Evolutionary conservation across 2,797 vertebrate genomes (phyloP).

Genomic region (Rhinoraja longicauda): DNA sequence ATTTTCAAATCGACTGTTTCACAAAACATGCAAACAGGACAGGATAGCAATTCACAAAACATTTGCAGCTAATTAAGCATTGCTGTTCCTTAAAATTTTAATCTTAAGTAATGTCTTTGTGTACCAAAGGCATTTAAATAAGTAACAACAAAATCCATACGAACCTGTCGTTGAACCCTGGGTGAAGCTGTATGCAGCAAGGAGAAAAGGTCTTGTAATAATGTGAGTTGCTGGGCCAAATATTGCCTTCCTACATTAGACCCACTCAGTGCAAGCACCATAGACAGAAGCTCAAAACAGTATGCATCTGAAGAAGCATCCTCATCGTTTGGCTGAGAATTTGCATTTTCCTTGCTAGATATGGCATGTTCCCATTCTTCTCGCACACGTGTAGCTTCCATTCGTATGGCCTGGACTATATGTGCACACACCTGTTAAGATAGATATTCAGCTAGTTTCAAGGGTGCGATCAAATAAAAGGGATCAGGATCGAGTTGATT

Average conservation of each 20-base stretch:
- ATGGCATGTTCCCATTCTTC: conserved; percentile 99
- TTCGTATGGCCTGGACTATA: conserved; percentile 96
- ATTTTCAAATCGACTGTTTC: not conserved
- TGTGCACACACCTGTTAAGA: conserved; percentile 83
- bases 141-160: conserved; percentile 40
- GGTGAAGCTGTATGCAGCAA: conserved; percentile 94
- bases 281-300: conserved; percentile 95
- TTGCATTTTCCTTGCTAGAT: conserved; percentile 97
- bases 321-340: conserved; percentile 92
- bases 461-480: not conserved
- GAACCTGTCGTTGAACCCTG: conserved; percentile 93
- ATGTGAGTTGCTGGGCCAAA: conserved; percentile 89
- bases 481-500: not conserved
- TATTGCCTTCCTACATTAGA: conserved; percentile 97
- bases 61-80: not conserved
- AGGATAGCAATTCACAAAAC: not conserved
- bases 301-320: conserved; percentile 94
- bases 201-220: conserved; percentile 95
- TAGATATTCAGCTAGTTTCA: not conserved
- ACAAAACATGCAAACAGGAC: not conserved
- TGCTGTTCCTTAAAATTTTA: not conserved
- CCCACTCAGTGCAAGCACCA: conserved; percentile 93
- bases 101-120: not conserved
- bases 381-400: conserved; percentile 93
- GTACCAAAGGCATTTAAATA: not conserved